These are phyloP conservation scores for Thaumetopoea pityocampa DNA, from an alignment of 1,140 invertebrate species.

Conservation along the genomic window DNA sequence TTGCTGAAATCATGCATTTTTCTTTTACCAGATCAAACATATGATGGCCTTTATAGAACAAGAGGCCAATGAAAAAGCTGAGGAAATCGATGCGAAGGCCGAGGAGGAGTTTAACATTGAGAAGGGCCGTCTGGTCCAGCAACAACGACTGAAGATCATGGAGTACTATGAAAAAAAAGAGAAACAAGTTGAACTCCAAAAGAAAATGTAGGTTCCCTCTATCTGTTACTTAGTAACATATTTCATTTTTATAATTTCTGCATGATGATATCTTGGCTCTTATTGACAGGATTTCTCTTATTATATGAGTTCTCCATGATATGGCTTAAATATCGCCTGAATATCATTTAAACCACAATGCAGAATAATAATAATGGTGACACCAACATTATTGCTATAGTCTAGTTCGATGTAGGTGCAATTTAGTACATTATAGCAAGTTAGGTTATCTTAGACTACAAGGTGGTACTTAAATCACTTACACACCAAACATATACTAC, in stretches of 20 bases:
- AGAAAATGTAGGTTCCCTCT: conserved; percentile 91
- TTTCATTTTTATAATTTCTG: not conserved
- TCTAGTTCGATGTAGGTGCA: too few species aligned
- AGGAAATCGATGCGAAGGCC: conserved; percentile 99
- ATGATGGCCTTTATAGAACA: conserved; percentile 99
- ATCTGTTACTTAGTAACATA: not conserved
- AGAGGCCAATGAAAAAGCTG: conserved; percentile 99
- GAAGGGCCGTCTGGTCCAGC: conserved; percentile 97
- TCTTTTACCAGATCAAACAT: conserved; percentile 92
- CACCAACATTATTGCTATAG: too few species aligned
- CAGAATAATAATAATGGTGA: too few species aligned
- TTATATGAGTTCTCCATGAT: too few species aligned
- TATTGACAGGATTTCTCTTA: too few species aligned
- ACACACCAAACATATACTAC: too few species aligned
- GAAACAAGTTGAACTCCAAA: conserved; percentile 99
- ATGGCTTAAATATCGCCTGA: too few species aligned
- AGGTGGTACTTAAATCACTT: too few species aligned
- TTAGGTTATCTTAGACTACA: too few species aligned
- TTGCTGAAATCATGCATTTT: conserved; percentile 22
- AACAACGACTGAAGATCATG: conserved; percentile 99
- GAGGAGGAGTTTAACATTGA: conserved; percentile 99
- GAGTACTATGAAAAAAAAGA: conserved; percentile 99
- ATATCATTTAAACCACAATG: too few species aligned
- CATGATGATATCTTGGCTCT: not conserved
- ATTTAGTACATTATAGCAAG: too few species aligned